A percentile compares a stretch with the other conserved stretches of the same genome.
Conservation (phyloP, 2,797 vertebrate genomes). For the Hyperoplus lanceolatus region DNA sequence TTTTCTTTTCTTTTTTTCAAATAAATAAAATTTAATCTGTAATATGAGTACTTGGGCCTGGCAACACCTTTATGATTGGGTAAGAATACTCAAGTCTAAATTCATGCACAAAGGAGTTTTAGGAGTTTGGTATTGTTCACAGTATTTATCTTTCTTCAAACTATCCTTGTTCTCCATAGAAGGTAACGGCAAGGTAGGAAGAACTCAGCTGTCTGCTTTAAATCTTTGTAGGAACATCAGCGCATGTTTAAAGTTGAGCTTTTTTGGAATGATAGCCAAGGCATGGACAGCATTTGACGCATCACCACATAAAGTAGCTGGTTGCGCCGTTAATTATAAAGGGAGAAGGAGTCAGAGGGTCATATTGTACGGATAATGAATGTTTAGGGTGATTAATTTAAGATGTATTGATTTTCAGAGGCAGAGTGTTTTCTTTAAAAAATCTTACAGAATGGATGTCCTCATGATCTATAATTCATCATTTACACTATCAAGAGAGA, state of each 20-base stretch:
- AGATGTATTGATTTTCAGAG: background rate
- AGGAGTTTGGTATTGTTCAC: background rate
- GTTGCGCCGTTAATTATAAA: background rate
- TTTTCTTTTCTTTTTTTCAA: background rate
- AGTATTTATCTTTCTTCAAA: background rate
- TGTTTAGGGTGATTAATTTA: background rate
- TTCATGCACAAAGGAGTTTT: background rate
- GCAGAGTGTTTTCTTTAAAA: background rate
- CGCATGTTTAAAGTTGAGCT: background rate
- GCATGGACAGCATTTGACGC: background rate
- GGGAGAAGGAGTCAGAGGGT: background rate
- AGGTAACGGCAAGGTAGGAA: background rate
- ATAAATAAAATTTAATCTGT: background rate
- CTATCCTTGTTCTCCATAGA: background rate
- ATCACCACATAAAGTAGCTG: background rate
- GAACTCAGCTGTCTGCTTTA: background rate
- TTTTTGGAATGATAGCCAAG: background rate
- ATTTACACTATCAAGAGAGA: slow-evolving; percentile 4
- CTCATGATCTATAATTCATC: slow-evolving; percentile 4
- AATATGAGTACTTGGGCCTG: background rate
- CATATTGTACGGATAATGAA: background rate
- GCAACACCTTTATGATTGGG: background rate
- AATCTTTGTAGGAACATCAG: background rate
- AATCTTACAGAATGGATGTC: background rate
- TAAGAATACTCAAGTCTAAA: background rate